phyloP scores from a whole-genome alignment of 2,113 vertebrate genomes.

The Rhinoderma darwinii region DNA sequence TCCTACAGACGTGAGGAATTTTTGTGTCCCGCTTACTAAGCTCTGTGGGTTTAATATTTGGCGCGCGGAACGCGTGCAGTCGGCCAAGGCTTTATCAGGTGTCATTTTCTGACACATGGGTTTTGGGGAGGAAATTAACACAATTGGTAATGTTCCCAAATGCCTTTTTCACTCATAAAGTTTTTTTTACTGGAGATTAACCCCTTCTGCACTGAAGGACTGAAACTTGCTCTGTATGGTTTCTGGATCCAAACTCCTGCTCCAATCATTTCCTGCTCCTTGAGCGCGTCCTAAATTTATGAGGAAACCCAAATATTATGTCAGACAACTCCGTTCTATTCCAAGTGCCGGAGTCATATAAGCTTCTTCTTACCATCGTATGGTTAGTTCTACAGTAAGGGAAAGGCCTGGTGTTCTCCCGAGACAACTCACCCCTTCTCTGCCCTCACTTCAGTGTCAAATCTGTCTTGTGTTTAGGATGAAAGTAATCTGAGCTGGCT shows the following conservation, averaged over 20 bases:
- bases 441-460: no score
- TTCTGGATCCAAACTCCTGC: neutral
- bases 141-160: slow-evolving; percentile 44
- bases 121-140: slow-evolving; percentile 48
- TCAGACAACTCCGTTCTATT: no score
- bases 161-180: slow-evolving; percentile 4
- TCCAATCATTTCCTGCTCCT: no score
- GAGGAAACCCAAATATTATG: no score
- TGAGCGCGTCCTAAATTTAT: no score
- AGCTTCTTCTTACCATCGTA: no score
- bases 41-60: slow-evolving; percentile 52
- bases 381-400: no score
- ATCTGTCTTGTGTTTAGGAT: no score
- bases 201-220: neutral
- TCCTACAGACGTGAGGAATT: slow-evolving; percentile 48
- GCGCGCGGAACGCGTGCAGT: neutral
- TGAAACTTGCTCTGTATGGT: neutral
- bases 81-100: slow-evolving; percentile 32
- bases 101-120: slow-evolving; percentile 37
- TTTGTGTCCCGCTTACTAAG: slow-evolving; percentile 60
- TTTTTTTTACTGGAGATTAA: slow-evolving; percentile 18
- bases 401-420: no score
- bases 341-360: no score
- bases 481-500: no score
- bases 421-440: no score